phyloP scores from a whole-genome alignment of 2,888 invertebrate genomes.

The Eustalomyia histrio region DNA sequence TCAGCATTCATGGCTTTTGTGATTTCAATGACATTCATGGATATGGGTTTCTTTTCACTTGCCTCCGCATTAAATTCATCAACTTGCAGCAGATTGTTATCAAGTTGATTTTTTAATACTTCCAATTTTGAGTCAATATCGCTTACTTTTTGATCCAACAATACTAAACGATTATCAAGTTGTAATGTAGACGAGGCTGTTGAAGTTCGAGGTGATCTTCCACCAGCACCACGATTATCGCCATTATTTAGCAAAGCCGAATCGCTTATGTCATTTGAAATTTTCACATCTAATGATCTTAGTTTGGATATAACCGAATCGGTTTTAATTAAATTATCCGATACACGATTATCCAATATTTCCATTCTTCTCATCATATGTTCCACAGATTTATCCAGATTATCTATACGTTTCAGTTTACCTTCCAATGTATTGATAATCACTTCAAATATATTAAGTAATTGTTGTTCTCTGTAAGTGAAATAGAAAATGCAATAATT shows the following conservation, averaged over 20 bases:
- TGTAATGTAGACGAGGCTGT: conserved; percentile 75
- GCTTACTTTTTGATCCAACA: conserved; percentile 90
- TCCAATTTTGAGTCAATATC: conserved; percentile 90
- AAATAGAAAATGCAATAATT: background rate
- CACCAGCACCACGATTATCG: conserved; percentile 34
- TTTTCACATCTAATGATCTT: conserved; percentile 86
- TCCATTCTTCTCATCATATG: conserved; percentile 92
- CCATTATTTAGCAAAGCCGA: conserved; percentile 69
- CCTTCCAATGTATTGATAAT: conserved; percentile 93
- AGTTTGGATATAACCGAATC: conserved; percentile 90
- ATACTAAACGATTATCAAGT: conserved; percentile 84
- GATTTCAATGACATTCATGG: conserved; percentile 90
- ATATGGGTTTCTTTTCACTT: conserved; percentile 91
- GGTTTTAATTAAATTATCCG: conserved; percentile 91
- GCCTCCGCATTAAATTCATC: conserved; percentile 93
- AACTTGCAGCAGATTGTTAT: conserved; percentile 88
- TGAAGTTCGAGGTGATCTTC: conserved; percentile 69
- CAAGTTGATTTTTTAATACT: conserved; percentile 89
- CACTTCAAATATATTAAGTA: conserved; percentile 93
- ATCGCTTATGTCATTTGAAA: conserved; percentile 83
- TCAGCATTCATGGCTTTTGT: conserved; percentile 91
- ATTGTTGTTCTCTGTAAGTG: conserved; percentile 88
- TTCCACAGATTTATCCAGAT: conserved; percentile 92
- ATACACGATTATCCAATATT: conserved; percentile 88
- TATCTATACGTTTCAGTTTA: conserved; percentile 92